Conservation (phyloP, 2,888 invertebrate genomes). For the Mayetiola destructor region DNA sequence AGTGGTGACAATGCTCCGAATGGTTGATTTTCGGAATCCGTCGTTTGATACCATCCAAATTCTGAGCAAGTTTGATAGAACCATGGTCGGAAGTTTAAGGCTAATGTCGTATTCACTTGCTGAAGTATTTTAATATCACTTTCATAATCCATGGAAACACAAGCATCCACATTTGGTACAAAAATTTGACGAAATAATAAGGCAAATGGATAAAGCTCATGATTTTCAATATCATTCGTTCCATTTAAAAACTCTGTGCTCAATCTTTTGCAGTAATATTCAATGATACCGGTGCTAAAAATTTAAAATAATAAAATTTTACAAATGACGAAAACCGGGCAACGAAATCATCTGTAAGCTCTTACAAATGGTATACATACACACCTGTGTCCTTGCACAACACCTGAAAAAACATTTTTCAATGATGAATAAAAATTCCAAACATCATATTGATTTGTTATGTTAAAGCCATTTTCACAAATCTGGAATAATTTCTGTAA, state of each 20-base stretch:
- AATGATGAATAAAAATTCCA: constrained; percentile 14
- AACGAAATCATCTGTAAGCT: not conserved
- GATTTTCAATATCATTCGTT: constrained; percentile 5
- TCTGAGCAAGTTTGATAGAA: constrained; percentile 74
- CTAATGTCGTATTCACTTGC: not conserved
- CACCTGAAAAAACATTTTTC: constrained; percentile 11
- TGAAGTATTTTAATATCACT: not conserved
- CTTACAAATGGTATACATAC: not conserved
- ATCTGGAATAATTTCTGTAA: constrained; percentile 14
- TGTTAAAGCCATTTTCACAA: constrained; percentile 14
- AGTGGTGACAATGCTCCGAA: constrained; percentile 33
- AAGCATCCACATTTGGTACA: not conserved
- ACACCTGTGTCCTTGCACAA: constrained; percentile 15
- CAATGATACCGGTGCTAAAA: constrained; percentile 23
- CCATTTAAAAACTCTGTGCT: not conserved
- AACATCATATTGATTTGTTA: constrained; percentile 6
- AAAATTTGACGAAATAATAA: not conserved
- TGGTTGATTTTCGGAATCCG: constrained; percentile 44
- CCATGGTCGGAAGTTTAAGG: constrained; percentile 43
- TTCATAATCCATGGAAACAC: not conserved
- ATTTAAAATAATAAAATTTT: not conserved
- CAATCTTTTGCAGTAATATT: constrained; percentile 22
- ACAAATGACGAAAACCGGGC: no score
- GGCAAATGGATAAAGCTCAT: not conserved
- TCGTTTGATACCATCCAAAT: constrained; percentile 71